Conservation (phyloP, 2,797 vertebrate species). For the Erithacus rubecula region DNA sequence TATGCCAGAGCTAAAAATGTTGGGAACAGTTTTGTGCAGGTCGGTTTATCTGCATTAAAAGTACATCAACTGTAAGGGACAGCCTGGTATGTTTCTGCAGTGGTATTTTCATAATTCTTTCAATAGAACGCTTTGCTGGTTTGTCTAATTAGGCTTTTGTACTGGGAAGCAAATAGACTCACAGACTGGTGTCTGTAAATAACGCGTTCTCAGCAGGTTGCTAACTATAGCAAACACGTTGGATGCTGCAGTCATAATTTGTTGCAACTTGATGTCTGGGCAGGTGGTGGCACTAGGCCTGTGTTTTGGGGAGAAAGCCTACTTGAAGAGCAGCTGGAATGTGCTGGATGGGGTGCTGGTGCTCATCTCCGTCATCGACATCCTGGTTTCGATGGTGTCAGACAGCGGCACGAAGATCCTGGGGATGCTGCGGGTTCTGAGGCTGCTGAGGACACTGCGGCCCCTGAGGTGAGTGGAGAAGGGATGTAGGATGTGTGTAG, state of each 20-base stretch:
- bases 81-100: slow-evolving; percentile 4
- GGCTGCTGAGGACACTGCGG: slow-evolving; percentile 91
- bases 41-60: slow-evolving; percentile 38
- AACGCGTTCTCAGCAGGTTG: not conserved
- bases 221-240: not conserved
- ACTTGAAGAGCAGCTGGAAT: slow-evolving; percentile 97
- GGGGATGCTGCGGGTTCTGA: slow-evolving; percentile 92
- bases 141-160: slow-evolving; percentile 42
- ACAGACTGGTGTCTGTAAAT: slow-evolving; percentile 47
- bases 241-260: not conserved
- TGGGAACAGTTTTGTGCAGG: not conserved
- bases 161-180: slow-evolving; percentile 29
- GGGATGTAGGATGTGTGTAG: not conserved
- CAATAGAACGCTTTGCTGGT: slow-evolving; percentile 4
- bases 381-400: slow-evolving; percentile 93
- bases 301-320: slow-evolving; percentile 91
- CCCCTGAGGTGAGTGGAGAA: slow-evolving; percentile 84
- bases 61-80: slow-evolving; percentile 12
- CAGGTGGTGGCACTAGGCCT: slow-evolving; percentile 93
- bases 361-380: slow-evolving; percentile 94
- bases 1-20: not conserved
- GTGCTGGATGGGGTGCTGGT: slow-evolving; percentile 94
- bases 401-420: slow-evolving; percentile 95
- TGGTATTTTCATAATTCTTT: slow-evolving; percentile 23
- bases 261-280: slow-evolving; percentile 43